phyloP scores from a whole-genome alignment of 1,140 invertebrate genomes.

The Centruroides vittatus region DNA sequence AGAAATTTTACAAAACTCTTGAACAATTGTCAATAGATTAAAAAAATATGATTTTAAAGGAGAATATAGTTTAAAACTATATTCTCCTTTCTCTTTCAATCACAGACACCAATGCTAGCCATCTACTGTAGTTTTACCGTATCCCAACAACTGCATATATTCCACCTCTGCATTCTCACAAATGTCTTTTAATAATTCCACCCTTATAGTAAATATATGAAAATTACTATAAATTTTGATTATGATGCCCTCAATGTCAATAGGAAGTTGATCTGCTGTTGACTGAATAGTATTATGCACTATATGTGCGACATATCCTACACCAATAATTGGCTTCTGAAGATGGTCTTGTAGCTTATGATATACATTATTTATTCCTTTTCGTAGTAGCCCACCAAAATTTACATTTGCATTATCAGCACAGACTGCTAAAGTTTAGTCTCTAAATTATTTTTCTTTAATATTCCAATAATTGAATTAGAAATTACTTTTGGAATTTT shows the following conservation, averaged over 20 bases:
- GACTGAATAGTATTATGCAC: not conserved
- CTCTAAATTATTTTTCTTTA: no score
- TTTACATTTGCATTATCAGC: not conserved
- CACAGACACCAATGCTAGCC: constrained; percentile 11
- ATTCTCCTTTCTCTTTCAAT: no score
- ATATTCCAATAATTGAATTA: no score
- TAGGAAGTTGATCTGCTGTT: not conserved
- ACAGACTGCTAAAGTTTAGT: not conserved
- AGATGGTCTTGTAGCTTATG: not conserved
- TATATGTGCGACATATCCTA: not conserved
- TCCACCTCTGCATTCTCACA: not conserved
- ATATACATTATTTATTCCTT: not conserved
- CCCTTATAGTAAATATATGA: not conserved
- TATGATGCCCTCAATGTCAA: constrained; percentile 1
- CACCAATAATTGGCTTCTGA: not conserved
- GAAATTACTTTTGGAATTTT: no score
- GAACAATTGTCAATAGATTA: constrained; percentile 7
- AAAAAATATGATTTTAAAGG: constrained; percentile 15
- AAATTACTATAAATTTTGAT: constrained; percentile 1
- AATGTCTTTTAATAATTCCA: not conserved
- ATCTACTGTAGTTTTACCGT: not conserved
- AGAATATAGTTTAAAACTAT: constrained; percentile 10
- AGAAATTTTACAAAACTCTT: constrained; percentile 9
- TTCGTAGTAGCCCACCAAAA: not conserved
- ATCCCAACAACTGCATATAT: not conserved